phyloP scores from a whole-genome alignment of 2,888 invertebrate species.

The Drosophila tripunctata region DNA sequence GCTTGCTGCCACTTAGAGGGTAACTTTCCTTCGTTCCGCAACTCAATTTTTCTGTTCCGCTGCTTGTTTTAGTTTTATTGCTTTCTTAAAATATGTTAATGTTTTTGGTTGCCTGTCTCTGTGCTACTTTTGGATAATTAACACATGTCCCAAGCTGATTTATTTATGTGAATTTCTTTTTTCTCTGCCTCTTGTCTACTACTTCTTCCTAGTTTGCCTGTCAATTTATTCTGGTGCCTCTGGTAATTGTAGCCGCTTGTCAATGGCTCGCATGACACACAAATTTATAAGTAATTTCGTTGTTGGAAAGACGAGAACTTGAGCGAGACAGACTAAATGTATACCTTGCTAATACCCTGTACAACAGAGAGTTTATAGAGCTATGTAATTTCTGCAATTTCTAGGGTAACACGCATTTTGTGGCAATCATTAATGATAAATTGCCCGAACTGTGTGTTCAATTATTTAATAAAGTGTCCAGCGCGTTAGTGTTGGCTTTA shows the following conservation, averaged over 20 bases:
- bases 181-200: no score
- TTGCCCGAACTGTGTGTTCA: slow-evolving; percentile 72
- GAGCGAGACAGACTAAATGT: slow-evolving; percentile 14
- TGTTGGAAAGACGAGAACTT: slow-evolving; percentile 1
- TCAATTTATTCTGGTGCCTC: slow-evolving; percentile 27
- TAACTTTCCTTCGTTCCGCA: background rate
- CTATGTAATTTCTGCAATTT: background rate
- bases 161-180: slow-evolving; percentile 69
- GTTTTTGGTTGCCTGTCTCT: slow-evolving; percentile 1
- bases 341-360: slow-evolving; percentile 38
- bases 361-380: no score
- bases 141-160: slow-evolving; percentile 80
- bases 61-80: slow-evolving; percentile 14
- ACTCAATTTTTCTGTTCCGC: background rate
- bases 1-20: background rate
- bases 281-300: slow-evolving; percentile 65
- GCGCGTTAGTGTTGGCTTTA: slow-evolving; percentile 37
- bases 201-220: no score
- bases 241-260: slow-evolving; percentile 71
- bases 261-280: slow-evolving; percentile 69
- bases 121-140: slow-evolving; percentile 67
- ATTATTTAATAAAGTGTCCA: slow-evolving; percentile 72
- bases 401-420: slow-evolving; percentile 14
- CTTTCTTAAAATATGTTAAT: slow-evolving; percentile 41
- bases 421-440: slow-evolving; percentile 79